phyloP scores from a whole-genome alignment of 2,888 invertebrate genomes.

The Pseudococcus jackbeardsleyi region DNA sequence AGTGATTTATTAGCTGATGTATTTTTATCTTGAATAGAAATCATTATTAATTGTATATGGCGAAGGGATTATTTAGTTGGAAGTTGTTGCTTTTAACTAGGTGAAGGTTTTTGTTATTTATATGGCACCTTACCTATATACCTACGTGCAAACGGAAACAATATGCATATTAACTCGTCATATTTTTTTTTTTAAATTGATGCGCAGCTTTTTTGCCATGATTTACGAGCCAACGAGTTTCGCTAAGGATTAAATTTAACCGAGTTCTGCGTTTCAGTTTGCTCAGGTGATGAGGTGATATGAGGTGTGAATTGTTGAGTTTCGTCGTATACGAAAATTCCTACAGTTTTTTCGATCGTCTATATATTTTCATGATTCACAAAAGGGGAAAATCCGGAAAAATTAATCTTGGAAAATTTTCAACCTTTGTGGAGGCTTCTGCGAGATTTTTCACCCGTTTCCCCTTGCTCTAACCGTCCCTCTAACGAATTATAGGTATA shows the following conservation, averaged over 20 bases:
- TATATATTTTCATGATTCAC: no score
- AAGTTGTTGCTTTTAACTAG: conserved; percentile 21
- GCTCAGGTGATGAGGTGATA: no score
- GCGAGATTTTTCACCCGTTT: no score
- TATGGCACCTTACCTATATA: no score
- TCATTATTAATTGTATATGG: conserved; percentile 46
- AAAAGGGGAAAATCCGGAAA: no score
- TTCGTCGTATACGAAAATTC: no score
- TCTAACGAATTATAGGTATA: no score
- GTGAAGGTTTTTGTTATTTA: conserved; percentile 16
- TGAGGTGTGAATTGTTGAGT: no score
- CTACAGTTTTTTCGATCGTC: no score
- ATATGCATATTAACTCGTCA: conserved; percentile 48
- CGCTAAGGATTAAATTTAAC: conserved; percentile 17
- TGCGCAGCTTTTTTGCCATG: conserved; percentile 41
- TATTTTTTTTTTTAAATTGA: conserved; percentile 25
- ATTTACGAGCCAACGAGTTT: conserved; percentile 42
- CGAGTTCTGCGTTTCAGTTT: neutral
- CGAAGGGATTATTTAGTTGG: conserved; percentile 31
- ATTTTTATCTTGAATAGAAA: conserved; percentile 53
- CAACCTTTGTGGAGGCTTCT: no score
- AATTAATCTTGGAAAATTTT: no score
- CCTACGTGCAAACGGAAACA: neutral
- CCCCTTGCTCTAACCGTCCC: no score
- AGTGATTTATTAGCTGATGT: conserved; percentile 36